Evolutionary conservation across 2,888 invertebrate species (phyloP).

Genomic region (Philopedon plagiatum): DNA sequence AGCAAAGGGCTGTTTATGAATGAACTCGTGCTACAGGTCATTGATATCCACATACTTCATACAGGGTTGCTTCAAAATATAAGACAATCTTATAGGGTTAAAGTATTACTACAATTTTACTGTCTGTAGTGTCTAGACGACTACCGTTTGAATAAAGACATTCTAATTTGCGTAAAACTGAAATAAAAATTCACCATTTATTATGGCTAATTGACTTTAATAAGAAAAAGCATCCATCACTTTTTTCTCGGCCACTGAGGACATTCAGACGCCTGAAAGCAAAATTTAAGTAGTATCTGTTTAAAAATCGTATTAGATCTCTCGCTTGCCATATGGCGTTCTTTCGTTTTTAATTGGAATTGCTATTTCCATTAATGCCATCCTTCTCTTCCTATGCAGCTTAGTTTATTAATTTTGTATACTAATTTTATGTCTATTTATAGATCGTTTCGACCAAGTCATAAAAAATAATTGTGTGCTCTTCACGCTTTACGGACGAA

Average conservation of each 20-base stretch:
- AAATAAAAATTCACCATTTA: background rate
- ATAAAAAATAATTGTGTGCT: background rate
- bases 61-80: no score
- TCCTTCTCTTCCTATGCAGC: background rate
- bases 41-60: no score
- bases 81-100: no score
- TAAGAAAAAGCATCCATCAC: conserved; percentile 6
- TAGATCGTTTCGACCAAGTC: background rate
- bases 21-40: no score
- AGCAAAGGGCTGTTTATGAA: no score
- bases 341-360: background rate
- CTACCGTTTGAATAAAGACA: background rate
- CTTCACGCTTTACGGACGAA: background rate
- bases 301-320: background rate
- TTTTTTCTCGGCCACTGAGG: background rate
- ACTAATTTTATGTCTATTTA: conserved; percentile 1
- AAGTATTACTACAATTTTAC: no score
- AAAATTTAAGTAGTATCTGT: background rate
- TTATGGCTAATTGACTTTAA: background rate
- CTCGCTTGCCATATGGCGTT: conserved; percentile 8
- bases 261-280: background rate
- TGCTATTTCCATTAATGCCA: background rate
- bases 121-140: no score
- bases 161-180: background rate
- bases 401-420: background rate